phyloP scores from a whole-genome alignment of 1,140 invertebrate genomes.

The Diorhabda elongata region DNA sequence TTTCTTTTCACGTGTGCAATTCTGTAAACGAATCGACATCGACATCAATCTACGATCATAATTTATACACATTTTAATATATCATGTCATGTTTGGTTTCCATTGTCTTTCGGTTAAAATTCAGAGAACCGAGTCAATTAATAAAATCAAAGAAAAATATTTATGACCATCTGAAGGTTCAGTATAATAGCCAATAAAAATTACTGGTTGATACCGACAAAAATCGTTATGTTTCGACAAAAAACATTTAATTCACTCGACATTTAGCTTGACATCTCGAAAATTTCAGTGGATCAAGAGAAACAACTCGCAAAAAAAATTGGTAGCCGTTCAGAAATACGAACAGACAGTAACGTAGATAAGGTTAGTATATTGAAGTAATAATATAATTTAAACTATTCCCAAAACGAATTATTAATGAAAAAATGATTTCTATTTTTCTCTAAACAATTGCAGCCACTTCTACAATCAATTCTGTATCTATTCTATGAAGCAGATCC shows the following conservation, averaged over 20 bases:
- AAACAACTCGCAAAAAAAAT: background rate
- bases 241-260: constrained; percentile 12
- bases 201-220: background rate
- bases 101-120: constrained; percentile 4
- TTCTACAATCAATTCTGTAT: too few species aligned
- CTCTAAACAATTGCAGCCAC: too few species aligned
- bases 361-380: too few species aligned
- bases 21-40: too few species aligned
- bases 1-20: too few species aligned
- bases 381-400: too few species aligned
- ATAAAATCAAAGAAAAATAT: constrained; percentile 15
- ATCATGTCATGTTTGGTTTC: constrained; percentile 11
- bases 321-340: too few species aligned
- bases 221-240: constrained; percentile 9
- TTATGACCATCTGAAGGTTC: constrained; percentile 6
- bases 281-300: constrained; percentile 8
- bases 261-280: constrained; percentile 12
- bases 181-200: constrained; percentile 12
- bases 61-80: constrained; percentile 6
- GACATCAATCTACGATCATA: constrained; percentile 5
- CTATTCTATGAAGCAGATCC: too few species aligned
- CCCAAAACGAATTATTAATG: too few species aligned
- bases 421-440: too few species aligned
- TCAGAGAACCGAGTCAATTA: constrained; percentile 14
- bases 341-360: too few species aligned